These are phyloP conservation scores for Poecilia picta DNA, from an alignment of 2,797 vertebrate species.

Conservation along the genomic window DNA sequence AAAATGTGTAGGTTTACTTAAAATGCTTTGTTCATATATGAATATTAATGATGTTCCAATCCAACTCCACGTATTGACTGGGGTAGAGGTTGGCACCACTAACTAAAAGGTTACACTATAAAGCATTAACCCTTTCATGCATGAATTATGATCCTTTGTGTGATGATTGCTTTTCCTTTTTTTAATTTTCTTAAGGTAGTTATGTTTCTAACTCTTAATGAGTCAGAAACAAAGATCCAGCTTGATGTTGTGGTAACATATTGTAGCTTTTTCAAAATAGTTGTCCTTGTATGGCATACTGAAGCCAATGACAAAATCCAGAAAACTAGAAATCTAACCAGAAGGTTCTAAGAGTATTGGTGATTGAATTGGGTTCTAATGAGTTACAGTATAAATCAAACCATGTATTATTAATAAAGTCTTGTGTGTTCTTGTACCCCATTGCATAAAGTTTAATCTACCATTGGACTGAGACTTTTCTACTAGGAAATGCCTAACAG, in stretches of 20 bases:
- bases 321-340: not conserved
- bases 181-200: too few species aligned
- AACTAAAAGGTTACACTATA: too few species aligned
- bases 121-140: too few species aligned
- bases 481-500: not conserved
- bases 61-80: not conserved
- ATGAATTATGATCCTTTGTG: too few species aligned
- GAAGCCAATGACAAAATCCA: not conserved
- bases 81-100: too few species aligned
- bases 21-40: not conserved
- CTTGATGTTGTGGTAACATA: not conserved
- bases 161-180: too few species aligned
- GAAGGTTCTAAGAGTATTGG: not conserved
- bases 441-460: not conserved
- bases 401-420: not conserved
- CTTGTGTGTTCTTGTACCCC: not conserved
- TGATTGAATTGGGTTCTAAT: not conserved
- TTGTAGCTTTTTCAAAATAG: not conserved
- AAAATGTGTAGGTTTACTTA: not conserved
- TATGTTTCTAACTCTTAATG: too few species aligned
- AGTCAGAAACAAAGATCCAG: not conserved
- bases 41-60: not conserved
- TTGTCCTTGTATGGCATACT: not conserved
- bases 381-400: not conserved
- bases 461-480: not conserved